Conservation (phyloP, 2,113 vertebrate genomes). For the Phyllostomus discolor region DNA sequence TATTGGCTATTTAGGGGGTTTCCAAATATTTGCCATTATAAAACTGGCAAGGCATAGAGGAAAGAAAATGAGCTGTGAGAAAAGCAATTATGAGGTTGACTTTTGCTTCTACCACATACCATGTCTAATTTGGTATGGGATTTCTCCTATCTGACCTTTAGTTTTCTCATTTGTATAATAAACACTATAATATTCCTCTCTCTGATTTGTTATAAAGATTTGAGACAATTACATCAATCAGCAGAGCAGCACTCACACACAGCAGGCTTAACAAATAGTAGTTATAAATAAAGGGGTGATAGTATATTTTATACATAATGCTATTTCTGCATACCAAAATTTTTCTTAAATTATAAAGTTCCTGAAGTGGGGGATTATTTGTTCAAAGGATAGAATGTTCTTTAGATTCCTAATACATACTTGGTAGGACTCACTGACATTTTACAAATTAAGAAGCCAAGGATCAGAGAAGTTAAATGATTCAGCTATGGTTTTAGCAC, state of each 20-base stretch:
- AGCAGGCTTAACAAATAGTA: background rate
- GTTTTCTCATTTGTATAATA: background rate
- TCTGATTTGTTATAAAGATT: background rate
- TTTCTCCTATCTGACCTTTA: background rate
- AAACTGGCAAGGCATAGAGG: background rate
- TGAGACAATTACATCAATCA: background rate
- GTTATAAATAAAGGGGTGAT: background rate
- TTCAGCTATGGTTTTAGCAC: background rate
- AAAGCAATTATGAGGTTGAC: background rate
- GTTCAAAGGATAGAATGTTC: background rate
- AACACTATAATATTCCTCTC: background rate
- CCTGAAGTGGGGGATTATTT: background rate
- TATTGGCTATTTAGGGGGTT: background rate
- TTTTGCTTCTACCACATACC: background rate
- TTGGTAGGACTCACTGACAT: background rate
- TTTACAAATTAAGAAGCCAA: conserved; percentile 1
- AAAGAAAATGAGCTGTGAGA: background rate
- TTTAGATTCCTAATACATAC: background rate
- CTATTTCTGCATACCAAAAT: background rate
- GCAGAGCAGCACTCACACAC: background rate
- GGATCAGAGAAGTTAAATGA: background rate
- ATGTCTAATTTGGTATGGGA: background rate
- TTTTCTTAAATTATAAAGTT: background rate
- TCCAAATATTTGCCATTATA: background rate
- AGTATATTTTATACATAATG: background rate